Evolutionary conservation across 1,140 invertebrate genomes (phyloP).

Genomic region (Sitophilus oryzae): DNA sequence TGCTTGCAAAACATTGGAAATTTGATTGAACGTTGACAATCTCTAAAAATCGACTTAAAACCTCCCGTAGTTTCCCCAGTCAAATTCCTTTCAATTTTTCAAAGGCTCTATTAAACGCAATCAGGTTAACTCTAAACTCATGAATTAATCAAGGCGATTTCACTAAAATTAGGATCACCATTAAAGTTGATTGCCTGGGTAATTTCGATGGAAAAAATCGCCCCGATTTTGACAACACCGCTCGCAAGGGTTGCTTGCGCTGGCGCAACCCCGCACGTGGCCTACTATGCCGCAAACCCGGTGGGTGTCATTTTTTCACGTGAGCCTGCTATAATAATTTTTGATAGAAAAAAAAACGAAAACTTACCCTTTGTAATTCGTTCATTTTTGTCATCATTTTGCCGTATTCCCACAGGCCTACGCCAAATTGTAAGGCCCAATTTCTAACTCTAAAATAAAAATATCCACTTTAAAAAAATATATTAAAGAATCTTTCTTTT

Average conservation of each 20-base stretch:
- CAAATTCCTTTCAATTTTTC: too few species aligned
- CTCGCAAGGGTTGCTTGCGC: not conserved
- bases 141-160: not conserved
- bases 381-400: slow-evolving; percentile 79
- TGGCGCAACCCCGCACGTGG: not conserved
- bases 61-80: too few species aligned
- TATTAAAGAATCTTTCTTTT: slow-evolving; percentile 4
- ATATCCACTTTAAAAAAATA: not conserved
- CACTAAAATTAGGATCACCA: not conserved
- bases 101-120: too few species aligned
- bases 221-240: not conserved
- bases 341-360: not conserved
- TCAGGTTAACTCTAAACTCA: too few species aligned
- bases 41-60: too few species aligned
- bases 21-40: too few species aligned
- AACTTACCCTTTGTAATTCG: slow-evolving; percentile 77
- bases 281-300: not conserved
- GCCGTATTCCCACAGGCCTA: slow-evolving; percentile 83
- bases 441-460: slow-evolving; percentile 80
- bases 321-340: slow-evolving; percentile 7
- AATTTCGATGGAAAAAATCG: not conserved
- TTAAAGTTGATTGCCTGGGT: not conserved
- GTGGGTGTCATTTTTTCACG: not conserved
- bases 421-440: slow-evolving; percentile 84
- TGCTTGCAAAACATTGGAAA: too few species aligned